Conservation (phyloP, 2,888 invertebrate species). For the Megastigmus dorsalis region DNA sequence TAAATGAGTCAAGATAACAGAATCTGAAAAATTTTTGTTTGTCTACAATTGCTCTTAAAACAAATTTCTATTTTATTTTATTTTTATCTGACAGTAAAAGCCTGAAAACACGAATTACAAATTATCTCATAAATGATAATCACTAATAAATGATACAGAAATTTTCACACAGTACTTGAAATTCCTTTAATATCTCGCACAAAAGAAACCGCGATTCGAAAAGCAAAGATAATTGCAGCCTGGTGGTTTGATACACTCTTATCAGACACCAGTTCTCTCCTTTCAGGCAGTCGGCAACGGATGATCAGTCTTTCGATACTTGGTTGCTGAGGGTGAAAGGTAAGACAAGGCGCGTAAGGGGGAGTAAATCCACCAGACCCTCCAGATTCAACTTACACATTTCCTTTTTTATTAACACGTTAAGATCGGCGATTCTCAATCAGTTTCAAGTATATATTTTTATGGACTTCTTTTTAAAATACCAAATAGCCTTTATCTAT, state of each 20-base stretch:
- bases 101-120: no score
- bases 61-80: no score
- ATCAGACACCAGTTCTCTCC: slow-evolving; percentile 95
- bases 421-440: not conserved
- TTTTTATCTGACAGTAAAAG: no score
- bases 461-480: no score
- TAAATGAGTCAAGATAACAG: no score
- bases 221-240: slow-evolving; percentile 75
- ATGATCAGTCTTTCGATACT: slow-evolving; percentile 70
- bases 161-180: no score
- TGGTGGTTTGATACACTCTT: slow-evolving; percentile 78
- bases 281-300: slow-evolving; percentile 80
- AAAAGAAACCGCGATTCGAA: slow-evolving; percentile 47
- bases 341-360: slow-evolving; percentile 62
- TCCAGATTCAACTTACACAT: slow-evolving; percentile 30
- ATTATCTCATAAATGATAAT: no score
- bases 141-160: no score
- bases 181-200: no score
- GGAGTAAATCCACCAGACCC: slow-evolving; percentile 59
- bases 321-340: slow-evolving; percentile 68
- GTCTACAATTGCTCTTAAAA: no score
- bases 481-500: no score
- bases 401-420: slow-evolving; percentile 4
- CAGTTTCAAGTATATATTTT: not conserved
- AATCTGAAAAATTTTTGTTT: no score